Evolutionary conservation across 30 jellyfish, hydroid and myxozoan genomes (phyloP), one percentile per base, ranked within the genome.

Genomic region (Turritopsis dohrnii): DNA sequence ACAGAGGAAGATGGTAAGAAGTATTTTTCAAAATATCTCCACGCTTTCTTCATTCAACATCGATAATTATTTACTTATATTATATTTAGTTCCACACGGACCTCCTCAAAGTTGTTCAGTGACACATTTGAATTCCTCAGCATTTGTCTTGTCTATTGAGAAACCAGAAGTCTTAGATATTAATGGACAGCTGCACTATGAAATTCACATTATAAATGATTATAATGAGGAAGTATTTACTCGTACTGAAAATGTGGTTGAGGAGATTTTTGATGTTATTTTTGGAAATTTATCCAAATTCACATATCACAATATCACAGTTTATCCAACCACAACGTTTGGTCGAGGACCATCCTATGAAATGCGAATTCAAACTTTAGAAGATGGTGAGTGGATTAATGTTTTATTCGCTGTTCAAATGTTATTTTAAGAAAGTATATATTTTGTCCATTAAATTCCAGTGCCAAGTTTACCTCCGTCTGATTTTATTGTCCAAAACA

Each of bases 1-100:
- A 74, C 83, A n/a, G 65, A 74, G 19, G 54, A 74, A 74, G 83
- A 74, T 74, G 83, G 83, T 74, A 74, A 24, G 77, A 9, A 41
- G 13, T 41, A 41, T 41, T 41, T 41, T 13, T 13, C 60, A 41
- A 41, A 41, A 41, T 41, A 41, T 41, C 60, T 41, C 60, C 13
- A 41, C 5, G 13, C 13, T 41, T 41, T 41, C 60, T 3, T 5
- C 9, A 41, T 41, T 41, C 13, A 41, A 41, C 5, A 41, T 41
- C 13, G 5, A 13, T 69, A 69, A 69, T 17, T 69, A 69, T 69
- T 9, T 7, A 7, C 28, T 7, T n/a, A 8, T 23, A 21, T 60
- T 69, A 7, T 69, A 23, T n/a, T 69, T 69, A 69, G 77, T 69
- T 7, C 77, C 77, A 1, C 77, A 69, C 19, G 77, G 77, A 1